Evolutionary conservation across 2,888 invertebrate species (phyloP), one percentile per base, ranked within the genome.

Genomic region (Eurois occulta): DNA sequence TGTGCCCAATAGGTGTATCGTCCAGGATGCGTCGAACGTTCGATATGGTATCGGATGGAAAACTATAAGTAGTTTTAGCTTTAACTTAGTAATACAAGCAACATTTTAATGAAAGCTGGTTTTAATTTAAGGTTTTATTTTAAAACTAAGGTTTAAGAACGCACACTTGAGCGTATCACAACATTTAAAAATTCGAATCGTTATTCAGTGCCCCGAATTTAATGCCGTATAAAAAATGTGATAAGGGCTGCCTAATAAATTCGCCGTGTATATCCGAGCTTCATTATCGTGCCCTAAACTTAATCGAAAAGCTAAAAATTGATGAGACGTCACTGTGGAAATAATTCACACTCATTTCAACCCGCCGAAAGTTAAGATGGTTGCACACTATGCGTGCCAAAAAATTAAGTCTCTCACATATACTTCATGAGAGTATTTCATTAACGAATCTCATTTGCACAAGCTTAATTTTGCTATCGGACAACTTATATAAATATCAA

Each of bases 221-320:
- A 86, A 85, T 80, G 84, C 67, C 24, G 76, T 66, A 80, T 75
- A 77, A 84, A 82, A 85, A 83, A 83, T 86, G 80, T 80, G 84
- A 85, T 83, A 86, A 88, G 81, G 65, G 69, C 66, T 83, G 86
- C 77, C 86, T 89, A 89, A 92, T 92, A 91, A 92, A 92, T 91
- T 89, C 83, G 35, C 62, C 71, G 48, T 71, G 80, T 77, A 81
- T 83, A 77, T 77, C 69, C 86, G 74, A 75, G 81, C 83, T 92
- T 92, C 91, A 92, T 93, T 93, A 94, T 88, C 89, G 85, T 86
- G 87, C 88, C 89, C 91, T 91, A 88, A 91, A 89, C 90, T 91
- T 94, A 94, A 94, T 93, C 91, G 91, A 93, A 94, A 92, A 89
- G 86, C 88, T 91, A 91, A 92, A 91, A 93, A 92, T 91, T 92